Conservation (phyloP, 2,888 invertebrate species). For the Julus scanicus region DNA sequence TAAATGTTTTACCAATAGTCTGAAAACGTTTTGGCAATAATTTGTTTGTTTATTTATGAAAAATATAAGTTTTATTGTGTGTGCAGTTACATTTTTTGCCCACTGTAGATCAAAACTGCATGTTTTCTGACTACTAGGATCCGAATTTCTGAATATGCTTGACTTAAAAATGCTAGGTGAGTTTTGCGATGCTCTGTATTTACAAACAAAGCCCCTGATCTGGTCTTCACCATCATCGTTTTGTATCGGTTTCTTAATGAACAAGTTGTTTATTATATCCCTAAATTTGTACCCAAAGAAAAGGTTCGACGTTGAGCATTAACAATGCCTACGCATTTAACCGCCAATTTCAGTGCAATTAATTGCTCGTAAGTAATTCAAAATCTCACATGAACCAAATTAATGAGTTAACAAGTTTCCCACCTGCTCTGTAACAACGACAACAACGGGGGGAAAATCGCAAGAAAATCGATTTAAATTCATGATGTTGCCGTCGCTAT, state of each 20-base stretch:
- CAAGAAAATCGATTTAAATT: not conserved
- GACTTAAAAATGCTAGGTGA: no score
- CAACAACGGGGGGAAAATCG: not conserved
- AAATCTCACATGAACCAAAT: not conserved
- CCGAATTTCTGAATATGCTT: no score
- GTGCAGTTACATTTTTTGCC: no score
- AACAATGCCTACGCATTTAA: not conserved
- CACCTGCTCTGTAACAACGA: not conserved
- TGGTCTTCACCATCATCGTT: not conserved
- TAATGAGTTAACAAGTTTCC: not conserved
- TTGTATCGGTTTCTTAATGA: not conserved
- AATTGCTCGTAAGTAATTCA: constrained; percentile 1
- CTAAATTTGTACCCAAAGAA: not conserved
- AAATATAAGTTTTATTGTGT: no score
- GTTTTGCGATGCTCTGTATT: not conserved
- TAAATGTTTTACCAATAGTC: no score
- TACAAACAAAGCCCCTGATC: not conserved
- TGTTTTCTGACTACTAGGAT: no score
- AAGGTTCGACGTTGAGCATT: not conserved
- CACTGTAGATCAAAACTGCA: no score
- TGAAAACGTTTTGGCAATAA: no score
- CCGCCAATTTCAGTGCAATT: not conserved
- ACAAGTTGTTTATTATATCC: not conserved
- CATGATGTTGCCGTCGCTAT: not conserved
- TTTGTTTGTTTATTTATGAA: no score